Evolutionary conservation across 2,888 invertebrate species (phyloP).

Genomic region (Priocnemis perturbator): DNA sequence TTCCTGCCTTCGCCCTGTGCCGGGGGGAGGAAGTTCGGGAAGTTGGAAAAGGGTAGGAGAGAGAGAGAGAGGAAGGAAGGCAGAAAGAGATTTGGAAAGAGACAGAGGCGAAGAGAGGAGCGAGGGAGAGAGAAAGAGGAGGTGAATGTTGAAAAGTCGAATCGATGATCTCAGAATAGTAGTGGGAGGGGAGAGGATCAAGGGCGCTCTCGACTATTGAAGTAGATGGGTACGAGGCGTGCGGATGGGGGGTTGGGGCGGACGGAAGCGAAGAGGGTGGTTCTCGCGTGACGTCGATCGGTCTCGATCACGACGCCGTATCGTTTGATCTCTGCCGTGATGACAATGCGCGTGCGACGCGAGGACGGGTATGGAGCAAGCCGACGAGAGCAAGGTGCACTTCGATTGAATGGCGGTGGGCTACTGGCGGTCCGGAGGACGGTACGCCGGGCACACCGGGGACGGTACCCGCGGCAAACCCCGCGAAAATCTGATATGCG

Average conservation of each 20-base stretch:
- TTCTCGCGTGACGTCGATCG: slow-evolving; percentile 4
- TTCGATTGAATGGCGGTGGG: slow-evolving; percentile 53
- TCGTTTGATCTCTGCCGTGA: neutral
- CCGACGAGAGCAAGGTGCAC: slow-evolving; percentile 43
- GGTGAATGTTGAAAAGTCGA: neutral
- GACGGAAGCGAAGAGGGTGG: slow-evolving; percentile 15
- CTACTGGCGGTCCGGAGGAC: slow-evolving; percentile 44
- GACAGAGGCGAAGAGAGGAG: slow-evolving; percentile 7
- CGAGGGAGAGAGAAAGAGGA: neutral
- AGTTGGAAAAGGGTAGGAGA: neutral
- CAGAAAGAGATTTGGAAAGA: slow-evolving; percentile 5
- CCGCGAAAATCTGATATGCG: slow-evolving; percentile 57
- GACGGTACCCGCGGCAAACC: slow-evolving; percentile 33
- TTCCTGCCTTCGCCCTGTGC: too few species aligned
- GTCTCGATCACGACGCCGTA: neutral
- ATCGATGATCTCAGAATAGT: neutral
- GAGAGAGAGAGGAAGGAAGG: neutral
- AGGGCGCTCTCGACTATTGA: slow-evolving; percentile 20
- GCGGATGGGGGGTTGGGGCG: slow-evolving; percentile 10
- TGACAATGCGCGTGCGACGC: slow-evolving; percentile 20
- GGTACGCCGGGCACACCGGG: neutral
- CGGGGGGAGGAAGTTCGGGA: neutral
- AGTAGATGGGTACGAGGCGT: neutral
- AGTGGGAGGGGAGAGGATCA: slow-evolving; percentile 10
- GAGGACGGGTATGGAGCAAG: slow-evolving; percentile 8